A percentile compares a stretch with the other conserved stretches of the same genome.
Conservation (phyloP, 2,888 invertebrate genomes). For the Tromatobia lineatoria region DNA sequence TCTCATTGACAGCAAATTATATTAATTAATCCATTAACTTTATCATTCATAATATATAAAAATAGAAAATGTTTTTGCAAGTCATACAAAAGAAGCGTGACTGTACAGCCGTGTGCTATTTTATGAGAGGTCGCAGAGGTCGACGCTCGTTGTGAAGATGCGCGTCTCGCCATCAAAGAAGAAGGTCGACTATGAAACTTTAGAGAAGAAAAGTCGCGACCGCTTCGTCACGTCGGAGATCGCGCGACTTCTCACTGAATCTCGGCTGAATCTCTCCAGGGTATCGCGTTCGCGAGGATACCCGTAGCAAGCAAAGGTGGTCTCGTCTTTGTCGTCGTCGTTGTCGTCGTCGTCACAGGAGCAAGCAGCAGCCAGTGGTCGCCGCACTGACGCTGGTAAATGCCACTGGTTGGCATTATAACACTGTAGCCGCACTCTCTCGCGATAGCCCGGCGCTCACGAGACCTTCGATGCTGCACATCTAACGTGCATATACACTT, state of each 20-base stretch:
- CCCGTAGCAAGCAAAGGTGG: constrained; percentile 79
- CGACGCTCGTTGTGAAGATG: constrained; percentile 36
- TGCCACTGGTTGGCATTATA: constrained; percentile 85
- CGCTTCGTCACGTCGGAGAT: constrained; percentile 34
- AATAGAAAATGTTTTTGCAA: constrained; percentile 10
- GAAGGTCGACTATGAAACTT: constrained; percentile 52
- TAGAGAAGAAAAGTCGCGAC: constrained; percentile 22
- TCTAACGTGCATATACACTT: constrained; percentile 56
- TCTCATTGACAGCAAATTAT: not conserved
- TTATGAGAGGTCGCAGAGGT: constrained; percentile 54
- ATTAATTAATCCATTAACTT: not conserved
- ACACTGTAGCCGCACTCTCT: constrained; percentile 69
- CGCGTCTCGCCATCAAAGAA: constrained; percentile 14
- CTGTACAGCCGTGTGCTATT: constrained; percentile 42
- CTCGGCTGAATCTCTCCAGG: constrained; percentile 8
- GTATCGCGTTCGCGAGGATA: constrained; percentile 50
- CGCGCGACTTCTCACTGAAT: not conserved
- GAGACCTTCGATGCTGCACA: constrained; percentile 83
- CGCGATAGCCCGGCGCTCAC: constrained; percentile 52
- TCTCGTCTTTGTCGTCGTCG: constrained; percentile 58
- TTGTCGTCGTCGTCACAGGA: constrained; percentile 22
- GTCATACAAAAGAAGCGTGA: constrained; percentile 59
- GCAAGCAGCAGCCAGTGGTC: constrained; percentile 39
- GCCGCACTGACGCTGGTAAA: constrained; percentile 77
- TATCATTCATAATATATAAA: not conserved